Evolutionary conservation across 2,888 invertebrate species (phyloP), one percentile per base, ranked within the genome.

Genomic region (Tribolium freemani): DNA sequence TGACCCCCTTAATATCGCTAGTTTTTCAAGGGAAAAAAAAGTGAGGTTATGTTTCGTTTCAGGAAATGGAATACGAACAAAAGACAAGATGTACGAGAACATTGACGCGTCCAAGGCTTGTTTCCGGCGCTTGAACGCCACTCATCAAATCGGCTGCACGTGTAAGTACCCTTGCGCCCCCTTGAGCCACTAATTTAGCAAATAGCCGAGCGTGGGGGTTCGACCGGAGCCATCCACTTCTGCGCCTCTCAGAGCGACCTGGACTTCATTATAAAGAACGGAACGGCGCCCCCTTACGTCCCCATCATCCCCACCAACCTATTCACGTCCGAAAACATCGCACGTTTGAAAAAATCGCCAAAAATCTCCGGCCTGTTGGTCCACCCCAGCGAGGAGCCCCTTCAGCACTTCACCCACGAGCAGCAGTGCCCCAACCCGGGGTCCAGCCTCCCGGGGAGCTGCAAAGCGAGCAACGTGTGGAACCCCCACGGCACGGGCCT

Each of bases 71-170:
- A 54, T 70, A 8, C 88, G 94, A 79, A 90, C 92, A n/a, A 92
- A 91, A 83, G 92, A 93, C 82, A 93, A 92, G 87, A 95, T 96
- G 88, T 96, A 96, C 82, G 90, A 91, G 78, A 86, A 90, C 8
- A 91, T 96, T 64, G 88, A 90, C 78, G 93, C 93, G 54, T 90
- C 91, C 53, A 89, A 90, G 69, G 92, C 93, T 61, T 99, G 99
- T 88, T 96, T 96, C 84, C 90, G 97, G 75, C 90, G 96, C 74
- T 88, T 98, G 75, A 98, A 98, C 90, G 97, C 93, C 70, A 98
- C 98, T 8, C 96, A 97, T 88, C 96, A 98, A 87, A 93, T 94
- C 78, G 99, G 99, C 73, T 99, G 98, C 86, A 92, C 95, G 61
- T 96, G 97, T 97, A 90, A 91, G 93, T 90, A 69, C 45, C 30